A percentile compares a stretch with the other conserved stretches of the same genome.
These are phyloP conservation scores for Barnardius zonarius DNA, from an alignment of 2,113 vertebrate species.

Conservation along the genomic window DNA sequence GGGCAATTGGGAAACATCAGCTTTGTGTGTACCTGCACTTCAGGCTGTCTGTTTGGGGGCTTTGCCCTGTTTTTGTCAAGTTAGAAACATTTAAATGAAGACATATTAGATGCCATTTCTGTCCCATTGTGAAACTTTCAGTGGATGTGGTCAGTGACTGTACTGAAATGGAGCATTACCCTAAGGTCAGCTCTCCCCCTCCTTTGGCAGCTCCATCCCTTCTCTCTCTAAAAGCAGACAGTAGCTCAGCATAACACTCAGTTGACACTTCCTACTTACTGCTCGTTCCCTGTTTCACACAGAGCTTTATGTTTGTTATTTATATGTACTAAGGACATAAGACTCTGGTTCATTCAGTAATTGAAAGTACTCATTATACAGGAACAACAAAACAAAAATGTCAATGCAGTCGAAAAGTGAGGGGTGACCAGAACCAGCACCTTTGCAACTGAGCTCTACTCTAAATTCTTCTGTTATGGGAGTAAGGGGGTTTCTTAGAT, in stretches of 20 bases:
- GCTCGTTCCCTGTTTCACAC: not conserved
- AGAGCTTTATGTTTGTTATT: not conserved
- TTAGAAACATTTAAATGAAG: not conserved
- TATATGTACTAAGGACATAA: fast-evolving
- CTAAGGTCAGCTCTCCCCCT: not conserved
- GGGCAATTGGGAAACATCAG: not conserved
- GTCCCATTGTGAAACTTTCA: not conserved
- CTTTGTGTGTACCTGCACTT: not conserved
- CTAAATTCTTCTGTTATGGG: not conserved
- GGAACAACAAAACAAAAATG: not conserved
- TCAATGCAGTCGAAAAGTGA: not conserved
- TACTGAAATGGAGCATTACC: not conserved
- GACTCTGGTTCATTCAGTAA: not conserved
- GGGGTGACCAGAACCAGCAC: not conserved
- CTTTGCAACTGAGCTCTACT: not conserved
- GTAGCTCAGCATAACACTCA: not conserved
- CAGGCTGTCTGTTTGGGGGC: not conserved
- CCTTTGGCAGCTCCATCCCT: not conserved
- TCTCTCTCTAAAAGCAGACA: not conserved
- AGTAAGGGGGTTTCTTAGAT: not conserved
- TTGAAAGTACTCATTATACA: not conserved
- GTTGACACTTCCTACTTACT: not conserved
- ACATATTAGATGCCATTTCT: not conserved
- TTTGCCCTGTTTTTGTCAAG: not conserved
- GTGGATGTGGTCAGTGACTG: not conserved